Evolutionary conservation across 92 coral and sea anemone genomes (phyloP).

Genomic region (Blastomussa wellsi): DNA sequence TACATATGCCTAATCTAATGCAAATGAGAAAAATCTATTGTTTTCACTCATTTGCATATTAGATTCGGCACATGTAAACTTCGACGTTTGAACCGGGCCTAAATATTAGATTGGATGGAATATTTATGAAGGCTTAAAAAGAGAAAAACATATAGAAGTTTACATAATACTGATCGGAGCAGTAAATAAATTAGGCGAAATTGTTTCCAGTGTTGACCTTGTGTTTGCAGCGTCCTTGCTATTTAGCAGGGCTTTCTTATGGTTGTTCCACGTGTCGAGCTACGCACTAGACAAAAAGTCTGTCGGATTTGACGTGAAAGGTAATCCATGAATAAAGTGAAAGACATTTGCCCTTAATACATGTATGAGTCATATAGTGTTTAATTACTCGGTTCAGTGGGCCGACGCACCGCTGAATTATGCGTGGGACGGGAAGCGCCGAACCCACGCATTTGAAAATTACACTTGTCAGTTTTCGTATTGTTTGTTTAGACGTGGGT

Average conservation of each 20-base stretch:
- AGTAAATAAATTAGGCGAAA: too few relatives aligned
- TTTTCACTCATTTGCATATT: too few relatives aligned
- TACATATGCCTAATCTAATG: too few relatives aligned
- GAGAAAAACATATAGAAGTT: too few relatives aligned
- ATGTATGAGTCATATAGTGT: not conserved
- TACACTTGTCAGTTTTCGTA: slow-evolving; percentile 9
- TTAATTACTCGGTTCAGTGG: not conserved
- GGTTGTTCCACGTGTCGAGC: slow-evolving; percentile 16
- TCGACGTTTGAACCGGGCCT: too few relatives aligned
- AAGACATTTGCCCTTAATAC: not conserved
- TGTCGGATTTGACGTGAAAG: not conserved
- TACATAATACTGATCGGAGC: too few relatives aligned
- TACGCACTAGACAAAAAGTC: slow-evolving; percentile 15
- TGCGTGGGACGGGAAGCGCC: slow-evolving; percentile 19
- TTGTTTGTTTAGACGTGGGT: slow-evolving; percentile 27
- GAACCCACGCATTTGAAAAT: slow-evolving; percentile 8
- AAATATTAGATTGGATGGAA: too few relatives aligned
- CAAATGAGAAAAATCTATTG: too few relatives aligned
- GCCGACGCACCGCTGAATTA: not conserved
- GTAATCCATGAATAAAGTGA: slow-evolving; percentile 16
- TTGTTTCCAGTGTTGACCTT: not conserved
- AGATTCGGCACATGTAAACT: too few relatives aligned
- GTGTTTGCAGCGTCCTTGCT: not conserved
- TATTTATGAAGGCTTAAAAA: too few relatives aligned
- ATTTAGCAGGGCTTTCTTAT: not conserved